phyloP scores from a whole-genome alignment of 2,797 vertebrate genomes.

The Acrossocheilus wenchowensis region DNA sequence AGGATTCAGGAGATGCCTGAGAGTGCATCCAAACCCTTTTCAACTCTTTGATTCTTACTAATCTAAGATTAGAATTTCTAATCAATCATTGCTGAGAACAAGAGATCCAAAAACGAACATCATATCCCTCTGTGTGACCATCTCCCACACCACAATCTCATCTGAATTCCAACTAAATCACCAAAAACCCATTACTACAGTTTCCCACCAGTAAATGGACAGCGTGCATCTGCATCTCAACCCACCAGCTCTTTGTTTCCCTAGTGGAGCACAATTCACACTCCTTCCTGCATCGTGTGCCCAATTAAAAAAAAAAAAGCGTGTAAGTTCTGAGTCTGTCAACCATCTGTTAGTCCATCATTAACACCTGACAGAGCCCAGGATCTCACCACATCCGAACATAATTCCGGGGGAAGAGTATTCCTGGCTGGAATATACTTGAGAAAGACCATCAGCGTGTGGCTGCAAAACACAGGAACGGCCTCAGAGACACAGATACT shows the following conservation, averaged over 20 bases:
- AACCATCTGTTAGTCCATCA: conserved; percentile 56
- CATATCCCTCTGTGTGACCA: background rate
- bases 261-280: conserved; percentile 23
- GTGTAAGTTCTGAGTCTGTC: conserved; percentile 27
- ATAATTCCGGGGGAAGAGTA: conserved; percentile 33
- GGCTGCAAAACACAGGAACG: conserved; percentile 37
- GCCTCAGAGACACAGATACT: conserved; percentile 38
- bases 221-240: conserved; percentile 25
- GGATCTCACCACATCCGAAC: conserved; percentile 38
- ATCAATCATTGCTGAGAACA: conserved; percentile 4
- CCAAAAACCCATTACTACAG: conserved; percentile 10
- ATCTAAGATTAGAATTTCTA: conserved; percentile 11
- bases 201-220: conserved; percentile 28
- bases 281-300: conserved; percentile 13
- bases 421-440: conserved; percentile 43
- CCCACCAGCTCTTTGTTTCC: conserved; percentile 32
- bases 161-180: conserved; percentile 1
- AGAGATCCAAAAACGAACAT: background rate
- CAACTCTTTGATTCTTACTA: conserved; percentile 15
- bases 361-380: conserved; percentile 54
- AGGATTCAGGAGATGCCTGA: background rate
- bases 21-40: background rate
- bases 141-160: background rate
- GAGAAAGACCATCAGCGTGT: conserved; percentile 43
- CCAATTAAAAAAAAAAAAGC: conserved; percentile 21